These are phyloP conservation scores for Momotus momota DNA, from an alignment of 2,797 vertebrate species.

Conservation along the genomic window DNA sequence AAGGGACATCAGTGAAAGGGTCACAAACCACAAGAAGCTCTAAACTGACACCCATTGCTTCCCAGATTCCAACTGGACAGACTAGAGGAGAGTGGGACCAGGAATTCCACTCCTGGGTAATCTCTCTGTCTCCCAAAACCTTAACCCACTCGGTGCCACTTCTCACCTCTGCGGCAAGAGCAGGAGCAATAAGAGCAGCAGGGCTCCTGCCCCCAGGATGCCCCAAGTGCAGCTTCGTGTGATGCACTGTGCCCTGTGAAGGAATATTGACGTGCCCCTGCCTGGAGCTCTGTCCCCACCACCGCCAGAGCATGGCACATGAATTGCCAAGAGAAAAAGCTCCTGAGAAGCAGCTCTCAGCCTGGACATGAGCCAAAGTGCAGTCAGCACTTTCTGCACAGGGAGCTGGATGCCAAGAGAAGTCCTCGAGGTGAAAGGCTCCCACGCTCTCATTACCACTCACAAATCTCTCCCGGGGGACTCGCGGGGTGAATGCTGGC, in stretches of 20 bases:
- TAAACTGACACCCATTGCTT: background rate
- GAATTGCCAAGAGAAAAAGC: background rate
- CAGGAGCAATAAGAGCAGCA: background rate
- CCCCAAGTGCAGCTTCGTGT: rapidly evolving
- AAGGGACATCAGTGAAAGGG: background rate
- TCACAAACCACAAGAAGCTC: background rate
- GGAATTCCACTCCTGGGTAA: background rate
- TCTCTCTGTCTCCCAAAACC: background rate
- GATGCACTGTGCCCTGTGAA: rapidly evolving
- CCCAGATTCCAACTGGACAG: background rate
- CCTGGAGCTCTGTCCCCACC: background rate
- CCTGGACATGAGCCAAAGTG: background rate
- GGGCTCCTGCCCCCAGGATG: background rate
- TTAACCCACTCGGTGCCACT: background rate
- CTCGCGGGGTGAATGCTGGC: background rate
- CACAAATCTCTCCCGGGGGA: conserved; percentile 6
- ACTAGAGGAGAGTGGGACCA: background rate
- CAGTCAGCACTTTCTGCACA: background rate
- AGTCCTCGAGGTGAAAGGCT: conserved; percentile 42
- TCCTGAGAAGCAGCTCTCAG: background rate
- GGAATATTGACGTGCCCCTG: background rate
- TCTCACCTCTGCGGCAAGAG: background rate
- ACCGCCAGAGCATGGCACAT: rapidly evolving
- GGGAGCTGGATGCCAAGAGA: background rate
- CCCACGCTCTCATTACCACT: conserved; percentile 14